Conservation (phyloP, 2,888 invertebrate genomes). For the Melikaiella ostensackeni region DNA sequence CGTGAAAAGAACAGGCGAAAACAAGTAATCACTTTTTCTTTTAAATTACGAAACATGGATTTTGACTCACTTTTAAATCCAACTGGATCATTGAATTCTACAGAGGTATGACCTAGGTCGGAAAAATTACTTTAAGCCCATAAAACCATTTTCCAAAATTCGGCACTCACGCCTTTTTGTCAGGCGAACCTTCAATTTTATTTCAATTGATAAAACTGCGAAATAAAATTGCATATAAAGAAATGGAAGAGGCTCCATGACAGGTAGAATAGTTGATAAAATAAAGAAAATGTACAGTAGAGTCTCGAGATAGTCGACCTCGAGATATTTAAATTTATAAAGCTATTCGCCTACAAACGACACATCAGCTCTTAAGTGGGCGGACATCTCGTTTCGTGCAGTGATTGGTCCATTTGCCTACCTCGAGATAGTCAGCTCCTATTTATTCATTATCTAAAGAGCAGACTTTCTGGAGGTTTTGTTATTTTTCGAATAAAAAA, state of each 20-base stretch:
- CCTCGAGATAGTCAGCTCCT: neutral
- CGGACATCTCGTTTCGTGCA: neutral
- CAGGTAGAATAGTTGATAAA: slow-evolving; percentile 10
- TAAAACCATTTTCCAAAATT: no score
- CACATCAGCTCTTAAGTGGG: neutral
- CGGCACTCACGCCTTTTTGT: no score
- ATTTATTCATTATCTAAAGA: neutral
- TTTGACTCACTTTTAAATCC: no score
- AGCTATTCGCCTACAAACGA: neutral
- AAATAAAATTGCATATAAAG: neutral
- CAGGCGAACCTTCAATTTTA: no score
- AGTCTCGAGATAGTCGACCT: neutral
- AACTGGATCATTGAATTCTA: no score
- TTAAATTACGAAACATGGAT: no score
- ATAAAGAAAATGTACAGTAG: slow-evolving; percentile 3
- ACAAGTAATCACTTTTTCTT: no score
- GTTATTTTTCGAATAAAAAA: neutral
- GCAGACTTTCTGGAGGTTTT: slow-evolving; percentile 1
- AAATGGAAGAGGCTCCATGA: neutral
- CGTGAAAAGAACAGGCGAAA: no score
- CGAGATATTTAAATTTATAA: neutral
- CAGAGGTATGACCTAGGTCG: no score
- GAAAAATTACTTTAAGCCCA: no score
- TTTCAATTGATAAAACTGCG: neutral
- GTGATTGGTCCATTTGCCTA: neutral